These are phyloP conservation scores for Sebastes taczanowskii DNA, from an alignment of 2,797 vertebrate genomes.

Conservation along the genomic window DNA sequence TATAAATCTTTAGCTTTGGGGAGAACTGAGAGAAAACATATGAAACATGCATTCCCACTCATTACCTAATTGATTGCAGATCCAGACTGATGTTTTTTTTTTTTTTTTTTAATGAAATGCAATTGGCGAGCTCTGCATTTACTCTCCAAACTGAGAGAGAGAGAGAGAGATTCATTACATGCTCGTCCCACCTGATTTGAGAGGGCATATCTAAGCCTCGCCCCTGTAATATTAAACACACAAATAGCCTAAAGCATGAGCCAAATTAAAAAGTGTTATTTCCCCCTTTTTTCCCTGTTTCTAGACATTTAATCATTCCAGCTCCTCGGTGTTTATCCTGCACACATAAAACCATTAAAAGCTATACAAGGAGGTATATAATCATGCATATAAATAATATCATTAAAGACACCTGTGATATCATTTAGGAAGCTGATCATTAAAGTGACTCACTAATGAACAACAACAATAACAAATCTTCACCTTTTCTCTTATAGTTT, in stretches of 20 bases:
- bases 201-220: slow-evolving; percentile 68
- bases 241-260: slow-evolving; percentile 79
- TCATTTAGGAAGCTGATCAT: neutral
- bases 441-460: neutral
- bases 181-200: slow-evolving; percentile 74
- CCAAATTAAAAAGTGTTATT: slow-evolving; percentile 78
- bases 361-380: neutral
- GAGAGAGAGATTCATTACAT: slow-evolving; percentile 60
- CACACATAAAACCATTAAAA: neutral
- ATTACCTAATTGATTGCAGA: slow-evolving; percentile 75
- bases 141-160: slow-evolving; percentile 51
- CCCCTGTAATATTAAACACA: slow-evolving; percentile 74
- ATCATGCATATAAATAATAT: neutral
- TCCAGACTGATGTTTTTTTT: slow-evolving; percentile 45
- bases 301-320: slow-evolving; percentile 73
- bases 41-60: slow-evolving; percentile 71
- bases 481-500: neutral
- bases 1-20: slow-evolving; percentile 60
- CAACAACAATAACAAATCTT: neutral
- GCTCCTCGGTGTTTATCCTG: slow-evolving; percentile 36
- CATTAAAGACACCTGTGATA: neutral
- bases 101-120: slow-evolving; percentile 74
- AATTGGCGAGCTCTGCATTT: slow-evolving; percentile 64
- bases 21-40: slow-evolving; percentile 37
- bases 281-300: slow-evolving; percentile 63